These are phyloP conservation scores for Paralvinella palmiformis DNA, from an alignment of 1,140 invertebrate species.

Conservation along the genomic window DNA sequence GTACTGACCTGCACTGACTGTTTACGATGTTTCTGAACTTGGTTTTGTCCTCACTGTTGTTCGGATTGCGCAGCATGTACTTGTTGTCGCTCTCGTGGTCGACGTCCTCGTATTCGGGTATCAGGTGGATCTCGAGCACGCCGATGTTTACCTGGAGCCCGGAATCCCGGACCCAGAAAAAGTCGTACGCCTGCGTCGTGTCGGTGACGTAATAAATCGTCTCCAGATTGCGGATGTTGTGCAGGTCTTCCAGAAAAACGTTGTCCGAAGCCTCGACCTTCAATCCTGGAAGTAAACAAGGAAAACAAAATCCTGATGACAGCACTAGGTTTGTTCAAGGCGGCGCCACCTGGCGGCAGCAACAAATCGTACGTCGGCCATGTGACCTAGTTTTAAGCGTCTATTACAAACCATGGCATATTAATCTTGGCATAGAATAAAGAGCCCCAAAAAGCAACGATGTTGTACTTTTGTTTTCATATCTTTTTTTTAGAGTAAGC, in stretches of 20 bases:
- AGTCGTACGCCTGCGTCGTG: constrained; percentile 16
- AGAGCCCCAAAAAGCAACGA: too few relatives aligned
- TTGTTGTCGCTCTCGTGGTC: constrained; percentile 21
- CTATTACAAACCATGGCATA: too few relatives aligned
- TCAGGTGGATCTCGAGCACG: constrained; percentile 16
- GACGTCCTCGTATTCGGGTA: constrained; percentile 18
- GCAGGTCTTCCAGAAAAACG: constrained; percentile 21
- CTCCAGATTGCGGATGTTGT: constrained; percentile 10
- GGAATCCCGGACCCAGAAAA: constrained; percentile 21
- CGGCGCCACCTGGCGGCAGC: too few relatives aligned
- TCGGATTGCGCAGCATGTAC: constrained; percentile 17
- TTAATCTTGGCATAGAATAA: too few relatives aligned
- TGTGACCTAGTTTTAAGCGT: too few relatives aligned
- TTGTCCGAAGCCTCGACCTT: constrained; percentile 16
- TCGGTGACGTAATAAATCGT: constrained; percentile 20
- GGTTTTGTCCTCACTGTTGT: constrained; percentile 19
- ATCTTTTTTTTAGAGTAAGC: too few relatives aligned
- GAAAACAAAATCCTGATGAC: too few relatives aligned
- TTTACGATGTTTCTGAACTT: constrained; percentile 15
- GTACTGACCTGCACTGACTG: constrained; percentile 20
- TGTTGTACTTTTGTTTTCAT: too few relatives aligned
- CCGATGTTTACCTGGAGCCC: constrained; percentile 19
- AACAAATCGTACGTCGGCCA: too few relatives aligned
- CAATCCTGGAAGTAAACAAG: constrained; percentile 10
- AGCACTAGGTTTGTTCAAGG: too few relatives aligned